phyloP scores from a whole-genome alignment of 2,797 vertebrate species.

The Trachops cirrhosus region DNA sequence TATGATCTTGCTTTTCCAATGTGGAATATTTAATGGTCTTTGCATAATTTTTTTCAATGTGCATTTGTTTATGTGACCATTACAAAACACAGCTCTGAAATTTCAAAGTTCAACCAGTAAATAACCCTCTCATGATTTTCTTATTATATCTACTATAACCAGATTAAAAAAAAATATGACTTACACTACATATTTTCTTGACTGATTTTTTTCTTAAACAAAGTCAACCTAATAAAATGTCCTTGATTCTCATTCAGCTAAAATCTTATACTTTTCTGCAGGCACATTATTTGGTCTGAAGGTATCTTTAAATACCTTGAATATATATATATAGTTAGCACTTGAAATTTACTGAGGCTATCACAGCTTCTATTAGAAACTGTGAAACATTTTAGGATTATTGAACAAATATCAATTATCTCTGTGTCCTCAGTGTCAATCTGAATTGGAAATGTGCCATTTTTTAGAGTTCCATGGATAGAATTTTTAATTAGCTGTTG shows the following conservation, averaged over 20 bases:
- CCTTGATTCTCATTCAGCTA: slow-evolving; percentile 50
- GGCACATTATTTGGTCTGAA: slow-evolving; percentile 51
- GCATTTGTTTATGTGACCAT: slow-evolving; percentile 40
- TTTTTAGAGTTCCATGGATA: slow-evolving; percentile 72
- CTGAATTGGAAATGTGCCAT: slow-evolving; percentile 73
- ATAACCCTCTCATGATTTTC: slow-evolving; percentile 50
- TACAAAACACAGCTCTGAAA: slow-evolving; percentile 52
- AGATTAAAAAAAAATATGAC: slow-evolving; percentile 65
- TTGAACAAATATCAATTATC: slow-evolving; percentile 74
- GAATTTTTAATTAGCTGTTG: slow-evolving; percentile 74
- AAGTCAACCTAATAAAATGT: slow-evolving; percentile 29
- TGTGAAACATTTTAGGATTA: slow-evolving; percentile 68
- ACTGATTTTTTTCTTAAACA: slow-evolving; percentile 30
- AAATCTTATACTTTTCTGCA: neutral
- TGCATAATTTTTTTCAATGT: slow-evolving; percentile 23
- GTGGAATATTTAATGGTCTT: slow-evolving; percentile 33
- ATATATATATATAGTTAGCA: neutral
- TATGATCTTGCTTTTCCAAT: slow-evolving; percentile 39
- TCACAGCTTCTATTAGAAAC: slow-evolving; percentile 51
- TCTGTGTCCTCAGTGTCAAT: slow-evolving; percentile 50
- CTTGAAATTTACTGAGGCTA: slow-evolving; percentile 34
- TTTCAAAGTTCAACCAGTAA: slow-evolving; percentile 51
- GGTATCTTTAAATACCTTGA: slow-evolving; percentile 21
- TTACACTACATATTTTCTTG: slow-evolving; percentile 15
- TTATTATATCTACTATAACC: slow-evolving; percentile 26